Evolutionary conservation across 2,113 vertebrate genomes (phyloP).

Genomic region (Cyprinodon brontotheroides): DNA sequence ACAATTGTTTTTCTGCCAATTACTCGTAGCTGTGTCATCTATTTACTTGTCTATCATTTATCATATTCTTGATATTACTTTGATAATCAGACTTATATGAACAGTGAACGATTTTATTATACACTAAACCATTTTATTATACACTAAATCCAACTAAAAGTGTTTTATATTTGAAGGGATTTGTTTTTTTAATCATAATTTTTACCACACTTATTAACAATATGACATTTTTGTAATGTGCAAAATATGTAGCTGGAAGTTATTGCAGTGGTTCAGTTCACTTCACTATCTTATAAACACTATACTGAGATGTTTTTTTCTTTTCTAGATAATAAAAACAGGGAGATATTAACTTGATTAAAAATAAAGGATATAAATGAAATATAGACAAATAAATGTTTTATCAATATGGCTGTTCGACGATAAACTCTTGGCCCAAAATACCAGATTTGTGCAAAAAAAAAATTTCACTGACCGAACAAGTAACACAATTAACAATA

Average conservation of each 20-base stretch:
- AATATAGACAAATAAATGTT: too few species aligned
- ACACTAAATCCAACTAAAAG: not conserved
- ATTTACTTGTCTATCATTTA: slow-evolving; percentile 6
- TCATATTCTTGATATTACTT: slow-evolving; percentile 8
- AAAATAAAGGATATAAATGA: too few species aligned
- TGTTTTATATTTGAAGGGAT: not conserved
- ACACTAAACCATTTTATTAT: not conserved
- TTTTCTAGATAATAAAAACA: too few species aligned
- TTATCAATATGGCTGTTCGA: too few species aligned
- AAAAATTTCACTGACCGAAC: too few species aligned
- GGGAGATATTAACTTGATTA: too few species aligned
- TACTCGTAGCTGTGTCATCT: slow-evolving; percentile 3
- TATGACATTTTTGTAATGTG: not conserved
- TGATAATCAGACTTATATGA: not conserved
- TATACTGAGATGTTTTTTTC: too few species aligned
- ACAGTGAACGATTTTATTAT: not conserved
- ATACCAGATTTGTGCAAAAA: too few species aligned
- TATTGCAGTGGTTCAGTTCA: not conserved
- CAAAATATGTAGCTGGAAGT: not conserved
- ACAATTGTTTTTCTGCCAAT: slow-evolving; percentile 7
- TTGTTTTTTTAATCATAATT: not conserved
- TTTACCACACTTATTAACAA: not conserved
- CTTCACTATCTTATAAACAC: not conserved
- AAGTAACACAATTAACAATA: too few species aligned
- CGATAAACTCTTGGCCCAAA: too few species aligned